Base-by-base conservation (phyloP, 2,113 vertebrate species). In the Sander vitreus region DNA sequence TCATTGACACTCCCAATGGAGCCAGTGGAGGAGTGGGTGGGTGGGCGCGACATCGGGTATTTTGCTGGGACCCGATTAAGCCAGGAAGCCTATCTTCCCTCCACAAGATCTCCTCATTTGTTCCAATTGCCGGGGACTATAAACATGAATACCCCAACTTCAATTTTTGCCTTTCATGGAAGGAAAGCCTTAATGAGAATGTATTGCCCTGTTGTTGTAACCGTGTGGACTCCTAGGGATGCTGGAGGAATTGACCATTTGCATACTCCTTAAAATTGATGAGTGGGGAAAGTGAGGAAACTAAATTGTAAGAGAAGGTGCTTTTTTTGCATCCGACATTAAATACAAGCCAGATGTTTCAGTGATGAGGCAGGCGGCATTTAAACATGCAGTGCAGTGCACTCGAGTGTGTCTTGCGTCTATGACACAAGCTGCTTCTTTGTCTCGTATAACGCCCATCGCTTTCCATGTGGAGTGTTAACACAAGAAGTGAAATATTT, bases 171-270 rank as follows among this genome's bases (percentile, higher is more conserved):
- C 73, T 92, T 84, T 81, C 69, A 85, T 69, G 85, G 81, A 78
- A 88, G 68, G 47, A 80, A 83, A 74, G 81, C 55, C 84, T 75
- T 93, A 93, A 94, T 94, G 88, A 94, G 88, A 92, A 95, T 94
- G 76, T 91, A 95, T 93, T 83, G 77, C 76, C 80, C 67, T 67
- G 81, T 84, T 86, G 82, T 86, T 77, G 69, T 76, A 73, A 87
- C 80, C 23, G 13, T 57, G 71, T 63, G 74, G 87, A 88, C 86
- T 88, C 80, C 77, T 63, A 48, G 78, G 84, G 82, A 87, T 63
- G 72, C 84, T 36, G 54, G 74, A 77, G 73, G 83, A 89, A 78
- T 73, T 64, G 58, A 5, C 59, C 76, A 88, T 91, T 92, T 91
- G 78, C 89, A 91, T 93, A 77, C 81, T 60, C 66, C 54, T 88